A percentile compares a stretch with the other conserved stretches of the same genome.
These are phyloP conservation scores for Anagyrus pseudococci DNA, from an alignment of 2,888 invertebrate species.

Conservation along the genomic window DNA sequence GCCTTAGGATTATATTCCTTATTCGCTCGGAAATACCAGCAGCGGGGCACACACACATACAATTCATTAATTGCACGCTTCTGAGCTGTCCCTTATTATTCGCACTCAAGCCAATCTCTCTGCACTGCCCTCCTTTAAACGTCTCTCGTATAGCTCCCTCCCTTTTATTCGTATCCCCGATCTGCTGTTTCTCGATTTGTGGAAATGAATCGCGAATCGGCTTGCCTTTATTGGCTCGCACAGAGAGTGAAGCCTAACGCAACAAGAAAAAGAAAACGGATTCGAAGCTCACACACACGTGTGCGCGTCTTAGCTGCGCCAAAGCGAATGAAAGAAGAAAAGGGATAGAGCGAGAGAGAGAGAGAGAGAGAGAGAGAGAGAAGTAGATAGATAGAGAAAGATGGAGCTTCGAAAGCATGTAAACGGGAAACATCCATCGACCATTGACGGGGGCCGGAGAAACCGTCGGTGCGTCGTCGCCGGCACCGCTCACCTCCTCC, in stretches of 20 bases:
- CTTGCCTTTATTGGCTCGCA: conserved; percentile 29
- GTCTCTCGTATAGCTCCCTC: too few species aligned
- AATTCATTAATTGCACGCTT: conserved; percentile 36
- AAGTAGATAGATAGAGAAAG: conserved; percentile 22
- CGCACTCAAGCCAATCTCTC: conserved; percentile 16
- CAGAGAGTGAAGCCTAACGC: conserved; percentile 1
- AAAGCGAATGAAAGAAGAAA: conserved; percentile 8
- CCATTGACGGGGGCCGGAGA: conserved; percentile 13
- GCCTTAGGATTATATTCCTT: conserved; percentile 24
- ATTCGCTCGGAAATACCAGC: conserved; percentile 34
- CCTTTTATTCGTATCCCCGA: not conserved
- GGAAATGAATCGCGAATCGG: conserved; percentile 36
- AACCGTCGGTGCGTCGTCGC: conserved; percentile 19
- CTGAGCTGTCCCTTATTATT: conserved; percentile 34
- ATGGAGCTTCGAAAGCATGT: conserved; percentile 18
- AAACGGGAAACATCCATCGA: conserved; percentile 35
- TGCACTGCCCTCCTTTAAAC: conserved; percentile 4
- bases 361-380: conserved; percentile 13
- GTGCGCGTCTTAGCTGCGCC: not conserved
- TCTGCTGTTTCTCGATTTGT: conserved; percentile 32
- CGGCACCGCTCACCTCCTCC: conserved; percentile 10
- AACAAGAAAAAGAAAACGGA: conserved; percentile 5
- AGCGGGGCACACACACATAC: conserved; percentile 3
- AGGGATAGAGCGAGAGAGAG: conserved; percentile 22
- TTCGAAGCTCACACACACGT: not conserved